Conservation (phyloP, 1,140 invertebrate genomes). For the Camponotus vicinus region DNA sequence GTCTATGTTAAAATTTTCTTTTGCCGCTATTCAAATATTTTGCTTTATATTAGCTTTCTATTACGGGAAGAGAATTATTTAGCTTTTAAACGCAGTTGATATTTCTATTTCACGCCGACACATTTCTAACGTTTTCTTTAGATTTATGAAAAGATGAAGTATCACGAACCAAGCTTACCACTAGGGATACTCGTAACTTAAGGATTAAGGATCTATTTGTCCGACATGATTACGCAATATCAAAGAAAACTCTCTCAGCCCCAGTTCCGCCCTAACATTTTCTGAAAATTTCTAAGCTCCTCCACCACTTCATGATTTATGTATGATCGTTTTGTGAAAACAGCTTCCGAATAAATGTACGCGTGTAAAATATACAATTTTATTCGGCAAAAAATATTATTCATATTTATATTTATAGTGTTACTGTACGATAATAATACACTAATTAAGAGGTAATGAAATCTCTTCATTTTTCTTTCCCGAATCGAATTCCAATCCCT, state of each 20-base stretch:
- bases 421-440: too few species aligned
- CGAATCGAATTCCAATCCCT: neutral
- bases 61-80: neutral
- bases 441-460: neutral
- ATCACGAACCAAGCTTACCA: slow-evolving; percentile 21
- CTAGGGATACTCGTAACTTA: slow-evolving; percentile 5
- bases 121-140: neutral
- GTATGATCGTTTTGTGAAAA: neutral
- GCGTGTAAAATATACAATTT: neutral
- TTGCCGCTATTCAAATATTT: neutral
- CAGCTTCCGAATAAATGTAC: neutral
- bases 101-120: neutral
- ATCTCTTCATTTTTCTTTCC: neutral
- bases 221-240: slow-evolving; percentile 36
- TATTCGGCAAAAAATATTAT: neutral
- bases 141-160: slow-evolving; percentile 1
- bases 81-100: neutral
- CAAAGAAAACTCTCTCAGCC: slow-evolving; percentile 11
- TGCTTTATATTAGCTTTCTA: neutral
- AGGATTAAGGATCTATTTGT: slow-evolving; percentile 45
- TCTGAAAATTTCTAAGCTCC: neutral
- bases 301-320: slow-evolving; percentile 40
- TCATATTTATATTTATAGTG: neutral
- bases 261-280: neutral
- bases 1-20: neutral